Percentiles rank a stretch among this genome's conserved stretches.
Evolutionary conservation across 2,797 vertebrate genomes (phyloP).

Genomic region (Myotis daubentonii): DNA sequence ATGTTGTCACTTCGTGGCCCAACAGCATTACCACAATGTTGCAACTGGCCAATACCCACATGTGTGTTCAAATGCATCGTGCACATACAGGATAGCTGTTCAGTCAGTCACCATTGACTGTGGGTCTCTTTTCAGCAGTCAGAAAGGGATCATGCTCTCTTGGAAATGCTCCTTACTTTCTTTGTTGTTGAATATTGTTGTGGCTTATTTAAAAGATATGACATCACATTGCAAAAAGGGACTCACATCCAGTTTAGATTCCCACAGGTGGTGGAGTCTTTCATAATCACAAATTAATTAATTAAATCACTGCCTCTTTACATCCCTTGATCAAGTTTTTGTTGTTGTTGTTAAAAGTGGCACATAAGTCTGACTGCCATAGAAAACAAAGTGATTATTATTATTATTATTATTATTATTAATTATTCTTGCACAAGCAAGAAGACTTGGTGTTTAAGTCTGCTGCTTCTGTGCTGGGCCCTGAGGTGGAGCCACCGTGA

Average conservation of each 20-base stretch:
- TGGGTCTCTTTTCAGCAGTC: neutral
- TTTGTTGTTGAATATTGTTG: neutral
- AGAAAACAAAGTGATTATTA: neutral
- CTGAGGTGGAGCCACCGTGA: neutral
- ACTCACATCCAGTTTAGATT: neutral
- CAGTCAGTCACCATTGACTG: neutral
- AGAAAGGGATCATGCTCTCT: neutral
- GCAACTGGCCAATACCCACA: neutral
- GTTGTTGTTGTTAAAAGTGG: neutral
- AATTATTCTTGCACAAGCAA: neutral
- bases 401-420: neutral
- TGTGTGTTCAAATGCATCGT: neutral
- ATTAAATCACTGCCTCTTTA: neutral
- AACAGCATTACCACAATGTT: neutral
- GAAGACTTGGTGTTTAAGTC: neutral
- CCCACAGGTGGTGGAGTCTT: neutral
- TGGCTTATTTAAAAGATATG: neutral
- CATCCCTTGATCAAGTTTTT: neutral
- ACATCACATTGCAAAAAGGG: neutral
- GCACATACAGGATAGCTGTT: neutral
- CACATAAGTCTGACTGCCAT: neutral
- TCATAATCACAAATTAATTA: neutral
- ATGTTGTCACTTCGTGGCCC: neutral
- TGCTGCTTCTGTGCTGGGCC: neutral
- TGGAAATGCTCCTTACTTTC: neutral